Evolutionary conservation across 53 echinoderm and acorn worm genomes (phyloP).

Genomic region (Echinometra lucunter): DNA sequence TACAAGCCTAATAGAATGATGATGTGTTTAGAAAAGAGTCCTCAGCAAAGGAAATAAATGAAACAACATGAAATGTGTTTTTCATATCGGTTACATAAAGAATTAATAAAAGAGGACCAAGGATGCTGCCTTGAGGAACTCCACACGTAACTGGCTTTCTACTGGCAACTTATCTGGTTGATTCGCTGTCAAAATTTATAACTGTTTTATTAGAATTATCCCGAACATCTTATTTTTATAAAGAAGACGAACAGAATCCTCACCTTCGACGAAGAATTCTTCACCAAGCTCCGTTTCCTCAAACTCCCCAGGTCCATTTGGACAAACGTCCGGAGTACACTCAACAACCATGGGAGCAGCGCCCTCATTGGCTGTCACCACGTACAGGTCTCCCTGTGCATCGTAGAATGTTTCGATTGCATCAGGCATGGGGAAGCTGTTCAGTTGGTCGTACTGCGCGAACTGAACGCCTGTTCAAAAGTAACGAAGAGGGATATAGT

Average conservation of each 20-base stretch:
- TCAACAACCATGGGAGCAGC: constrained; percentile 27
- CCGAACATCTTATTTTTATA: too few relatives aligned
- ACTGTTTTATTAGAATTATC: too few relatives aligned
- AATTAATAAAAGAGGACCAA: too few relatives aligned
- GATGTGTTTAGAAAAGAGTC: too few relatives aligned
- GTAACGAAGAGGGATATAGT: neutral
- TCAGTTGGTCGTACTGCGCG: constrained; percentile 54
- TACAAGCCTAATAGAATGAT: too few relatives aligned
- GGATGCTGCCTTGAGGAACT: too few relatives aligned
- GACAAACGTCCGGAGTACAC: constrained; percentile 36
- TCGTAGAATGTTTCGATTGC: constrained; percentile 81
- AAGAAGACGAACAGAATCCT: neutral
- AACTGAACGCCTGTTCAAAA: neutral
- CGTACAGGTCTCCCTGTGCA: constrained; percentile 77
- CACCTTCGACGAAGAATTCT: constrained; percentile 76
- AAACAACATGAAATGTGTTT: too few relatives aligned
- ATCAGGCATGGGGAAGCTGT: constrained; percentile 89
- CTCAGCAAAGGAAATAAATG: too few relatives aligned
- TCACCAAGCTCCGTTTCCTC: constrained; percentile 76
- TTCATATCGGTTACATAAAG: too few relatives aligned
- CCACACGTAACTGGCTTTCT: too few relatives aligned
- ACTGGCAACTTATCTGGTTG: neutral
- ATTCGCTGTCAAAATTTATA: too few relatives aligned
- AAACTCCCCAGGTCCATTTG: constrained; percentile 27
- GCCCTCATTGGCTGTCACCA: constrained; percentile 93